Conservation (phyloP, 53 echinoderm and acorn worm species). For the Antedon mediterranea region DNA sequence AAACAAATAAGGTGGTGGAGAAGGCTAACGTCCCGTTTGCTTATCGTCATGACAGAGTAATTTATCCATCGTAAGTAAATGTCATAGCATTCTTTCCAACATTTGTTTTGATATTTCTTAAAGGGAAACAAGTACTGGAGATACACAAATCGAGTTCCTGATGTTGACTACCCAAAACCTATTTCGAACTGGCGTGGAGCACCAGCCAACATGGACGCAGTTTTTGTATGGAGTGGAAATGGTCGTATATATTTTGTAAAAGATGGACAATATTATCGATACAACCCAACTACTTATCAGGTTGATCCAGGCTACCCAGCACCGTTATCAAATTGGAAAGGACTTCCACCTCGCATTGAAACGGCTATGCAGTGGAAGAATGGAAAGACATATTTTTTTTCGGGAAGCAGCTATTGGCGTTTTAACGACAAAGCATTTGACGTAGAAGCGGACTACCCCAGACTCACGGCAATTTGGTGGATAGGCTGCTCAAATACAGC, state of each 20-base stretch:
- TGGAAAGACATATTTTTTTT: constrained; percentile 61
- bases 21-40: too few relatives aligned
- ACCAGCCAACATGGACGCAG: constrained; percentile 27
- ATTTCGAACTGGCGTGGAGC: constrained; percentile 11
- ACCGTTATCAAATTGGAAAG: constrained; percentile 44
- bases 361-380: constrained; percentile 52
- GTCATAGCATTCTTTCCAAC: too few relatives aligned
- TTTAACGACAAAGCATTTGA: constrained; percentile 41
- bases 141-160: constrained; percentile 10
- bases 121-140: constrained; percentile 45
- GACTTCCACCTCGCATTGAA: constrained; percentile 28
- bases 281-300: constrained; percentile 8
- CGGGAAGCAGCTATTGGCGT: constrained; percentile 44
- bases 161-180: constrained; percentile 23
- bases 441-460: constrained; percentile 38
- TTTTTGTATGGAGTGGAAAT: constrained; percentile 30
- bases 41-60: too few relatives aligned
- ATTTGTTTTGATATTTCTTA: neutral
- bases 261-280: constrained; percentile 64
- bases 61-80: too few relatives aligned
- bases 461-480: constrained; percentile 36
- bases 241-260: constrained; percentile 36
- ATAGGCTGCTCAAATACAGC: constrained; percentile 28
- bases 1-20: too few relatives aligned
- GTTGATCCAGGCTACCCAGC: constrained; percentile 58